Base-by-base conservation (phyloP, 2,888 invertebrate species). In the Lasioglossum zephyrum region DNA sequence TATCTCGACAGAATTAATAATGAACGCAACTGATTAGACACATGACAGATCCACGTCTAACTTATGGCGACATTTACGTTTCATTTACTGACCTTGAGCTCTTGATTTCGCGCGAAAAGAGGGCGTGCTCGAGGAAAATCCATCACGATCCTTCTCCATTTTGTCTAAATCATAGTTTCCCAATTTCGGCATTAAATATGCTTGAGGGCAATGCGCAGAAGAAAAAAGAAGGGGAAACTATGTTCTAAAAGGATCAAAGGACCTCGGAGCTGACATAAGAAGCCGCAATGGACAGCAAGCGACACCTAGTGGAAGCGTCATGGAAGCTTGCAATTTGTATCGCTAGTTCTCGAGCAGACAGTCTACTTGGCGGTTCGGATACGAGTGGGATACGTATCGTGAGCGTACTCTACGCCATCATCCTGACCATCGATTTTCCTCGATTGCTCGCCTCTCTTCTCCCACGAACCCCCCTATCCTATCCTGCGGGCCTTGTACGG, bases 71-170 rank as follows among this genome's bases (percentile, higher is more conserved):
- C 88, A 88, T 81, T 90, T 90, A 84, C 76, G 81, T 82, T 85
- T 86, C 85, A 70, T 85, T 91, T 91, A 91, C 91, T 91, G 91
- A 91, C 91, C 91, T 91, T 91, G 91, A 91, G 82, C 82, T 91
- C 88, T 91, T 87, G 86, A 91, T 81, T 84, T 90, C 86, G 86
- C 80, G 79, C 81, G 83, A 91, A 80, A 84, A 90, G 89, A 77
- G 80, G 79, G 74, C 74, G 80, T 53, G 81, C 75, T 41, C 73
- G 77, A 77, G 57, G 47, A 83, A 79, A 77, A 86, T 79, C 70
- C 57, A 16, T 31, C 0, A 63, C 63, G 63, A 63, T 63, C 16
- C n/a, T 57, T 11, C n/a, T 11, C 11, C 4, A 11, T n/a, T 16
- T 60, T 26, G n/a, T 31, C 26, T 5, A 5, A 13, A 31, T 31